phyloP scores from a whole-genome alignment of 2,797 vertebrate species.

The Pelochelys cantorii region DNA sequence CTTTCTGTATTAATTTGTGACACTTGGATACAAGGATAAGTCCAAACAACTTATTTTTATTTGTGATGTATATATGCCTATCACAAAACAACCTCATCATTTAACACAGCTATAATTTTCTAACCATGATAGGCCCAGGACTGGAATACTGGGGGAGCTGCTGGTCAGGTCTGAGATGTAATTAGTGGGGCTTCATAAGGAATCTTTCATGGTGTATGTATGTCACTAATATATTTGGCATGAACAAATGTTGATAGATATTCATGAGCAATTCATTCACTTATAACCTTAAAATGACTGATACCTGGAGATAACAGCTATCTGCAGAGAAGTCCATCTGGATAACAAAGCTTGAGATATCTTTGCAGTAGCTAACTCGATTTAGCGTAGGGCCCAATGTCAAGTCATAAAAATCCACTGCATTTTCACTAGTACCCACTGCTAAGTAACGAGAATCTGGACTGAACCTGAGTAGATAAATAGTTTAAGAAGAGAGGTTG shows the following conservation, averaged over 20 bases:
- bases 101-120: not conserved
- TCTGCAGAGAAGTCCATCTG: constrained; percentile 98
- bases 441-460: constrained; percentile 95
- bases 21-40: not conserved
- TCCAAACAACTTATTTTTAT: not conserved
- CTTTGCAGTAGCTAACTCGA: constrained; percentile 95
- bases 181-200: not conserved
- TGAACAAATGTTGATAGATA: not conserved
- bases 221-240: not conserved
- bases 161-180: not conserved
- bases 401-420: constrained; percentile 95
- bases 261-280: not conserved
- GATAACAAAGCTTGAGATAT: constrained; percentile 95
- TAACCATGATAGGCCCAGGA: not conserved
- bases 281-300: not conserved
- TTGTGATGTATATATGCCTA: not conserved
- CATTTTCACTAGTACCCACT: constrained; percentile 94
- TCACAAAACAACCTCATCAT: not conserved
- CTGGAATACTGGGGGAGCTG: not conserved
- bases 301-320: constrained; percentile 84
- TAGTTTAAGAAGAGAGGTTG: not conserved
- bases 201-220: not conserved
- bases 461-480: constrained; percentile 88
- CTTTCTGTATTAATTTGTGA: not conserved
- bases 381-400: constrained; percentile 93